Evolutionary conservation across 2,888 invertebrate genomes (phyloP).

Genomic region (Automeris io): DNA sequence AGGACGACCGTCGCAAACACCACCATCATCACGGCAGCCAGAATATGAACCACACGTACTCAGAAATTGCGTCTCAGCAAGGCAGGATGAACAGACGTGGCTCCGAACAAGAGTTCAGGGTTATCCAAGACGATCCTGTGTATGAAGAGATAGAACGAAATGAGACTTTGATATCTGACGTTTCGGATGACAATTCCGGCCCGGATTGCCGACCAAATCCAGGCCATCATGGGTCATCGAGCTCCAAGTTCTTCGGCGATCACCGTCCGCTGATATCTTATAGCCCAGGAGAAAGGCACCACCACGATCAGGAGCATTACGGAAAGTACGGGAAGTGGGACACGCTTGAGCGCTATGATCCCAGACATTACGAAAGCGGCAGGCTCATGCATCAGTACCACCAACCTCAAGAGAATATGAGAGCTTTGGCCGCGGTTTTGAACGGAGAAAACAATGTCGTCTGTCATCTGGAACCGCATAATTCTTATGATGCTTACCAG

Average conservation of each 20-base stretch:
- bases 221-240: conserved; percentile 70
- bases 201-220: conserved; percentile 82
- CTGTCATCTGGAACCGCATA: conserved; percentile 88
- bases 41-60: conserved; percentile 85
- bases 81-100: conserved; percentile 70
- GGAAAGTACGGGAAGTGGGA: conserved; percentile 74
- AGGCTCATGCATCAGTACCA: conserved; percentile 73
- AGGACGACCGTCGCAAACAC: conserved; percentile 64
- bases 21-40: conserved; percentile 75
- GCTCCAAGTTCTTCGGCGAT: conserved; percentile 87
- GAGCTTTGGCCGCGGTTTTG: conserved; percentile 85
- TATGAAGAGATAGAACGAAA: conserved; percentile 88
- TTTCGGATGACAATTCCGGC: conserved; percentile 83
- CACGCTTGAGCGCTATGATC: conserved; percentile 70
- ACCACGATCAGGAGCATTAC: conserved; percentile 65
- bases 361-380: conserved; percentile 68
- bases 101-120: conserved; percentile 74
- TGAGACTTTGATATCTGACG: conserved; percentile 84
- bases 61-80: conserved; percentile 79
- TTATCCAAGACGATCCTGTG: conserved; percentile 84
- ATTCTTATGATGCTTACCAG: conserved; percentile 67
- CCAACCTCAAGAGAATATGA: conserved; percentile 74
- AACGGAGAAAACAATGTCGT: conserved; percentile 91
- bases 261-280: conserved; percentile 88
- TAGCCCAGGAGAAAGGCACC: conserved; percentile 81